These are phyloP conservation scores for Manacus vitellinus DNA, from an alignment of 2,113 vertebrate species.

Conservation along the genomic window DNA sequence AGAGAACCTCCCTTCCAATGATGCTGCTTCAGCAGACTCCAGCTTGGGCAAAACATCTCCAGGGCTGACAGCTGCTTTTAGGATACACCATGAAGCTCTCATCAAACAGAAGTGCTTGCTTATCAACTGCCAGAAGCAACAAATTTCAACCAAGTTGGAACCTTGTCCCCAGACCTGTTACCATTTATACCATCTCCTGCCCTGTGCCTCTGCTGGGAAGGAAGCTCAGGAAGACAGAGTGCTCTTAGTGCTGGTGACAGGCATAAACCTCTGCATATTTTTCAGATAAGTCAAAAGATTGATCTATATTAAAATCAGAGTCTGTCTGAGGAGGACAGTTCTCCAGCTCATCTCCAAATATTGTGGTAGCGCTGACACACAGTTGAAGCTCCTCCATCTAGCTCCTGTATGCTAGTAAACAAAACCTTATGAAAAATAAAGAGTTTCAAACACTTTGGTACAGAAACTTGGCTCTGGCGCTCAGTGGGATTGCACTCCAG, in stretches of 20 bases:
- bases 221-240: background rate
- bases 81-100: background rate
- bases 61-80: background rate
- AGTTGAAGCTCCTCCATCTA: background rate
- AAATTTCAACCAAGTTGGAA: background rate
- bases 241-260: background rate
- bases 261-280: accelerated
- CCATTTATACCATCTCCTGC: background rate
- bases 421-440: background rate
- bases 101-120: accelerated
- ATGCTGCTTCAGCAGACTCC: background rate
- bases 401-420: background rate
- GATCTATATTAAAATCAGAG: background rate
- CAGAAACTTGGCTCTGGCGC: accelerated
- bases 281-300: background rate
- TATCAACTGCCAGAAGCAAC: accelerated
- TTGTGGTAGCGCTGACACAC: accelerated
- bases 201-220: background rate
- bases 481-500: accelerated
- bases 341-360: background rate
- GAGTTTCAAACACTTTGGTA: background rate
- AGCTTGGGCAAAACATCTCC: background rate
- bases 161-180: background rate
- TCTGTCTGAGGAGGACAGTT: background rate
- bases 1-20: background rate